A percentile compares a stretch with the other conserved stretches of the same genome.
These are phyloP conservation scores for Amphibalanus amphitrite DNA, from an alignment of 1,140 invertebrate species.

Conservation along the genomic window DNA sequence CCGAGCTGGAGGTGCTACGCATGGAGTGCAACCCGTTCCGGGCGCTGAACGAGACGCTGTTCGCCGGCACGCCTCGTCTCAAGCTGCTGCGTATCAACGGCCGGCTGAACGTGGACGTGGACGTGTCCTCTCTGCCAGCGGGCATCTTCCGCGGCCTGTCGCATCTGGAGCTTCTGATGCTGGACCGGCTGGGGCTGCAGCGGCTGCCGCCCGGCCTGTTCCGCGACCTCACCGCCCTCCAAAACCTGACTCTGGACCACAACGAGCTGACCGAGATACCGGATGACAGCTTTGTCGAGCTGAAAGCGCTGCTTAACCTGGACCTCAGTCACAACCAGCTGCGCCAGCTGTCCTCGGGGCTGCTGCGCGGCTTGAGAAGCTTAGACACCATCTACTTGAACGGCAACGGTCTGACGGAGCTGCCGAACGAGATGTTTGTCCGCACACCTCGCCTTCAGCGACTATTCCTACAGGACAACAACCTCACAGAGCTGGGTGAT, in stretches of 20 bases:
- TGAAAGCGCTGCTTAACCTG: conserved; percentile 33
- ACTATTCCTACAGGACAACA: conserved; percentile 29
- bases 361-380: conserved; percentile 19
- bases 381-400: conserved; percentile 35
- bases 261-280: conserved; percentile 31
- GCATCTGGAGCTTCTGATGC: background rate
- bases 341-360: conserved; percentile 10
- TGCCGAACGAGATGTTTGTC: conserved; percentile 16
- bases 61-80: background rate
- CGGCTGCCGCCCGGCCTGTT: conserved; percentile 34
- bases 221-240: conserved; percentile 28
- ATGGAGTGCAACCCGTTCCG: conserved; percentile 2
- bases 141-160: background rate
- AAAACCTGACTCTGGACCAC: conserved; percentile 28
- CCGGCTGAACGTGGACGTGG: background rate
- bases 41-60: background rate
- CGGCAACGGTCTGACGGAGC: conserved; percentile 32
- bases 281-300: conserved; percentile 35
- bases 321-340: conserved; percentile 38
- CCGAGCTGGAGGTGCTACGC: conserved; percentile 25
- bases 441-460: conserved; percentile 23
- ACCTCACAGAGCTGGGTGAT: conserved; percentile 21
- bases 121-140: background rate
- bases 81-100: conserved; percentile 5
- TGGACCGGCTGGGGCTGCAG: conserved; percentile 4